Base-by-base conservation (phyloP, 2,888 invertebrate species). In the Caenorhabditis panamensis region DNA sequence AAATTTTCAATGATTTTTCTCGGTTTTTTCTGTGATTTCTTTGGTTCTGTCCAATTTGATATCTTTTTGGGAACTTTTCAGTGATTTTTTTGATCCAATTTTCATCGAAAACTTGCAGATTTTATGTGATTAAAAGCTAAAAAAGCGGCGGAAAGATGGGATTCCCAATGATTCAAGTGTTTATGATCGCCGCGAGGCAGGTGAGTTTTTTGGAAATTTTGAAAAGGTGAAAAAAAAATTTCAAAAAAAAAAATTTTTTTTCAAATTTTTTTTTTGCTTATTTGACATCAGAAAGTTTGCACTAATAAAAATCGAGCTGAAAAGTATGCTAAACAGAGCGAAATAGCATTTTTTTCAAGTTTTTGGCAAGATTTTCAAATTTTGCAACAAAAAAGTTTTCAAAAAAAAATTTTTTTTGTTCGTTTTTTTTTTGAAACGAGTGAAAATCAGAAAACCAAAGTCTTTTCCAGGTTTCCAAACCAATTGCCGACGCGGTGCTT, bases 161-260 rank as follows among this genome's bases (percentile, higher is more conserved):
- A 28, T 84, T 90, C 41, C 90, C 90, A 6, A 87, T 88, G 86
- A 83, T 90, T 61, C 90, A 90, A 81, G 84, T 90, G 18, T 82
- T 89, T 54, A 85, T 90, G 88, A 90, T 90, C 67, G 86, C 88
- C 59, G 90, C 89, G 4, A 75, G 90, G 76, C 90, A 90, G 84
- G 84, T 82, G n/a, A 22, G 20, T 22, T 31, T 31, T 61, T 31
- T 2, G 31, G 24, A 53, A 51, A 16, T 22, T 22, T 16, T 31
- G 13, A 41, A 24, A 61, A 24, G 22, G 9, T 22, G 20, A 24
- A 41, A 59, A 37, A 37, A 1, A 37, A 4, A 44, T n/a, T n/a
- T n/a, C n/a, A n/a, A n/a, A n/a, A n/a, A n/a, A n/a, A n/a, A n/a
- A n/a, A n/a, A n/a, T n/a, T n/a, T n/a, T n/a, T n/a, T n/a, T n/a